Percentiles rank a stretch among this genome's conserved stretches.
Conservation (phyloP, 1,140 invertebrate species). For the Achatina immaculata region DNA sequence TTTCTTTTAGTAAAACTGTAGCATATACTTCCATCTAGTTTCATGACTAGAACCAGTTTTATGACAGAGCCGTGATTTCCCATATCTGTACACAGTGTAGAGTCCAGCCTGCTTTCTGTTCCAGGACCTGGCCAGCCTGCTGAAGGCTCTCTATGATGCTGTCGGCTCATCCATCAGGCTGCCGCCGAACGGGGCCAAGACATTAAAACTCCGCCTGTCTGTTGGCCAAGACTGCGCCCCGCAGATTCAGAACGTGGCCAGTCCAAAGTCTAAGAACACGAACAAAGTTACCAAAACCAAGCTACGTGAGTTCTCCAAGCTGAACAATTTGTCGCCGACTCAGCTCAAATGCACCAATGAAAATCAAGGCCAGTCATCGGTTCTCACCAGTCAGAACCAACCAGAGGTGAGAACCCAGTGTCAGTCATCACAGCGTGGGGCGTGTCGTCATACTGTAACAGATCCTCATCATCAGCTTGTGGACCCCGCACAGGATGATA, state of each 20-base stretch:
- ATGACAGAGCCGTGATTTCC: no score
- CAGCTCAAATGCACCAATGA: constrained; percentile 56
- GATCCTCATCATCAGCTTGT: constrained; percentile 80
- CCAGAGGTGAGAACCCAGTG: neutral
- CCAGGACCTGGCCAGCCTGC: constrained; percentile 88
- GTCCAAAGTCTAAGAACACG: constrained; percentile 18
- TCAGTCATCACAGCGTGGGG: neutral
- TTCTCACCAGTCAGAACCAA: neutral
- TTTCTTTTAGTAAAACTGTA: no score
- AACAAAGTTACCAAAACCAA: constrained; percentile 36
- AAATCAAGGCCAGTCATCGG: constrained; percentile 33
- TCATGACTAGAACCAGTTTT: no score
- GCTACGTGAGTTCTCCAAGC: constrained; percentile 53
- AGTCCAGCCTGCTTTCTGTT: no score
- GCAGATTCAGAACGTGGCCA: constrained; percentile 40
- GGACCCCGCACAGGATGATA: constrained; percentile 89
- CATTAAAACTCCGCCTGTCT: constrained; percentile 88
- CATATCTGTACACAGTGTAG: no score
- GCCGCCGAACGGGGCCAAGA: constrained; percentile 89
- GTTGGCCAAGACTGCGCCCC: constrained; percentile 81
- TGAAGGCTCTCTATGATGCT: constrained; percentile 91
- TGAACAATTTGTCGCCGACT: constrained; percentile 58
- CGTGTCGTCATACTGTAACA: constrained; percentile 29
- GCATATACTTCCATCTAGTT: no score
- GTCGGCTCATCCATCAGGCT: constrained; percentile 89